Evolutionary conservation across 1,140 invertebrate species (phyloP).

Genomic region (Drosophila obscura): DNA sequence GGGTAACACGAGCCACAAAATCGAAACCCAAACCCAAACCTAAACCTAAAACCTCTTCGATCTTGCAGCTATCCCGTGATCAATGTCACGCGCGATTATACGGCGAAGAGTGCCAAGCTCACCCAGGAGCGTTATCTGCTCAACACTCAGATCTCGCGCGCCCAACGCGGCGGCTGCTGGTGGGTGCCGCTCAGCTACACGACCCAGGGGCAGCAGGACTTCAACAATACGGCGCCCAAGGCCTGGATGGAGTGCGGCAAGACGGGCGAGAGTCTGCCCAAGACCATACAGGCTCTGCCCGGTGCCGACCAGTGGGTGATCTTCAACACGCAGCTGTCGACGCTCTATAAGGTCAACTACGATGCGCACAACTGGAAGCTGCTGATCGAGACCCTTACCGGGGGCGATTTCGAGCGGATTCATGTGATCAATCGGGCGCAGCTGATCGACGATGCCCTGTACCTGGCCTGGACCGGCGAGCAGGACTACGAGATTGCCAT

Average conservation of each 20-base stretch:
- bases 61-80: slow-evolving; percentile 89
- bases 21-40: too few species aligned
- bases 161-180: slow-evolving; percentile 82
- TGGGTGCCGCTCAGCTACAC: slow-evolving; percentile 88
- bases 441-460: slow-evolving; percentile 91
- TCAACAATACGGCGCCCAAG: slow-evolving; percentile 86
- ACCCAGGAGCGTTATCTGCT: slow-evolving; percentile 85
- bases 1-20: slow-evolving; percentile 62
- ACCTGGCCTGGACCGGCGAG: slow-evolving; percentile 88
- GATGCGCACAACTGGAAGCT: slow-evolving; percentile 89
- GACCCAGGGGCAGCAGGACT: slow-evolving; percentile 86
- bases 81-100: slow-evolving; percentile 87
- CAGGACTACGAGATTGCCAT: slow-evolving; percentile 89
- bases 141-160: slow-evolving; percentile 56
- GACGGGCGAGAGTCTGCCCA: slow-evolving; percentile 54
- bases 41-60: too few species aligned
- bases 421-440: slow-evolving; percentile 90
- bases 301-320: slow-evolving; percentile 86
- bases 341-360: slow-evolving; percentile 91
- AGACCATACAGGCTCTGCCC: slow-evolving; percentile 75
- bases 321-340: slow-evolving; percentile 87
- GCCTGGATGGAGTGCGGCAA: slow-evolving; percentile 86
- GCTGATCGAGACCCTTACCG: slow-evolving; percentile 85
- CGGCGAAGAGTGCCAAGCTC: slow-evolving; percentile 84
- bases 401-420: slow-evolving; percentile 85